Conservation (phyloP, 2,888 invertebrate genomes). For the Adelognathus sp. region DNA sequence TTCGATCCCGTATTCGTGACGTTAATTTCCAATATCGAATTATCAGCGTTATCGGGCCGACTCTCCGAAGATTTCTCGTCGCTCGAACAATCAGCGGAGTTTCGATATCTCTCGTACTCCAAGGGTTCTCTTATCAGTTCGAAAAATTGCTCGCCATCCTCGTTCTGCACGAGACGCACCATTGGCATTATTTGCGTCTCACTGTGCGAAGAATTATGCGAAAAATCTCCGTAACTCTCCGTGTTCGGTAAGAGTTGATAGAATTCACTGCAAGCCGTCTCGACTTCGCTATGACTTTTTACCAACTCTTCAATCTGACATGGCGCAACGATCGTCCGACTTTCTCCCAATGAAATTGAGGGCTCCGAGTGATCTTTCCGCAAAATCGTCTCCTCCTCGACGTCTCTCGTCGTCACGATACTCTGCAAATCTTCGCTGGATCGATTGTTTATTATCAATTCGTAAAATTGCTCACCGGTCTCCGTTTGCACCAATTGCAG, state of each 20-base stretch:
- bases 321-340: conserved; percentile 5
- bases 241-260: conserved; percentile 8
- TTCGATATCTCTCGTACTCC: conserved; percentile 46
- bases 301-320: too few species aligned
- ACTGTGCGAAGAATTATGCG: conserved; percentile 45
- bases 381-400: conserved; percentile 21
- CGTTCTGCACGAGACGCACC: conserved; percentile 66
- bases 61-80: neutral
- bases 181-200: conserved; percentile 62
- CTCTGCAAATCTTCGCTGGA: conserved; percentile 18
- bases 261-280: conserved; percentile 7
- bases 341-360: neutral
- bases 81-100: neutral
- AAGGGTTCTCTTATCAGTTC: conserved; percentile 67
- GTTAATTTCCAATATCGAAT: neutral
- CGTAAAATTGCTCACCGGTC: conserved; percentile 74
- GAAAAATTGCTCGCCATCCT: conserved; percentile 72
- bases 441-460: conserved; percentile 71
- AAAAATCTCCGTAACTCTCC: conserved; percentile 44
- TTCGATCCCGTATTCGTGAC: neutral
- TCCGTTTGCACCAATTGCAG: conserved; percentile 72
- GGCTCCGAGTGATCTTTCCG: neutral
- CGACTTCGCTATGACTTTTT: neutral
- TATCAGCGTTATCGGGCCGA: neutral
- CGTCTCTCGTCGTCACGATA: conserved; percentile 33